Percentiles rank a stretch among this genome's conserved stretches.
These are phyloP conservation scores for Diloba caeruleocephala DNA, from an alignment of 2,888 invertebrate species.

Conservation along the genomic window DNA sequence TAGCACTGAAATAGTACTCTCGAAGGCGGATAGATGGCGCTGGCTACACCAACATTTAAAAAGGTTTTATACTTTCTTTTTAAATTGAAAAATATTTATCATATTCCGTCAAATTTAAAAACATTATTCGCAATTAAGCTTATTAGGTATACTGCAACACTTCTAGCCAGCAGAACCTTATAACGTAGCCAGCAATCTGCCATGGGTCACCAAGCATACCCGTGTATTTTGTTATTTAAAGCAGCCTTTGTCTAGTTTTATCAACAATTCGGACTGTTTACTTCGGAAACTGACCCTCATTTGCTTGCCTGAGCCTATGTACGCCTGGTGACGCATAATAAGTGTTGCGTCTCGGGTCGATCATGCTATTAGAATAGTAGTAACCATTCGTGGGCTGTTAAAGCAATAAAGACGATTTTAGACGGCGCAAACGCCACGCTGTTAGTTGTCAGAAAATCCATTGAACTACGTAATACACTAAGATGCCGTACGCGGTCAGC, in stretches of 20 bases:
- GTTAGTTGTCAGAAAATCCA: not conserved
- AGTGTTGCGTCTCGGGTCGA: not conserved
- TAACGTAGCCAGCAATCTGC: no score
- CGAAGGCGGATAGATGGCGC: constrained; percentile 57
- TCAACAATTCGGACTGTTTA: constrained; percentile 19
- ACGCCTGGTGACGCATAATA: not conserved
- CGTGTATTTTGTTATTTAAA: constrained; percentile 6
- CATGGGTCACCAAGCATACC: no score
- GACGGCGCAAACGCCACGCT: no score
- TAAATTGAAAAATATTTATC: no score
- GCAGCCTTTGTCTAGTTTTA: constrained; percentile 12
- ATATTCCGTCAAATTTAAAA: no score
- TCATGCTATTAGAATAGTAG: not conserved
- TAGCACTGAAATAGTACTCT: constrained; percentile 8
- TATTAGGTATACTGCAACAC: no score
- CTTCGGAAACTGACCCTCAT: constrained; percentile 17
- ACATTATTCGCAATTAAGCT: no score
- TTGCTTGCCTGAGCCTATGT: constrained; percentile 6
- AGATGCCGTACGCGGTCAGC: no score
- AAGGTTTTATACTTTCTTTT: not conserved
- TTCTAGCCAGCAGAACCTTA: not conserved
- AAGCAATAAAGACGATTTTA: no score
- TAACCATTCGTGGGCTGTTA: no score
- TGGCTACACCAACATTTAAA: constrained; percentile 26
- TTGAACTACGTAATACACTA: not conserved